Evolutionary conservation across 2,113 vertebrate species (phyloP).

Genomic region (Polyodon spathula): DNA sequence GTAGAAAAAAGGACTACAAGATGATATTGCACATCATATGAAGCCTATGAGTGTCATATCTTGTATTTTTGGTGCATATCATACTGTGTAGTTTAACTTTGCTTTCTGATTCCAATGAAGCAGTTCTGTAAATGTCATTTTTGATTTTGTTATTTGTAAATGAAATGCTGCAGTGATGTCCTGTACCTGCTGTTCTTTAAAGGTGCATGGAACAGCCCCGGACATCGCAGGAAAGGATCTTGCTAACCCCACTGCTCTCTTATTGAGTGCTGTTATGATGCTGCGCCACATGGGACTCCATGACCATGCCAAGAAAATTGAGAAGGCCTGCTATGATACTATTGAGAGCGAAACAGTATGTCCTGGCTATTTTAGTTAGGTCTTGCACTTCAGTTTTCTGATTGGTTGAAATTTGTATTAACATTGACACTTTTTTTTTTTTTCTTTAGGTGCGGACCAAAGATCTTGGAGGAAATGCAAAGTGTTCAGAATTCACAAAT

Average conservation of each 20-base stretch:
- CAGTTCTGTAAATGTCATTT: too few relatives aligned
- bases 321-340: slow-evolving; percentile 77
- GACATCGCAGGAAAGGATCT: slow-evolving; percentile 89
- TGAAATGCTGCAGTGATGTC: too few relatives aligned
- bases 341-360: slow-evolving; percentile 79
- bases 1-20: too few relatives aligned
- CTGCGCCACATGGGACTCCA: slow-evolving; percentile 84
- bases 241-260: slow-evolving; percentile 88
- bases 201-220: slow-evolving; percentile 93
- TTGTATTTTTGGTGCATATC: too few relatives aligned
- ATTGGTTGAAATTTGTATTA: neutral
- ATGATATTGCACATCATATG: too few relatives aligned
- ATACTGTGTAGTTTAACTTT: too few relatives aligned
- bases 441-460: slow-evolving; percentile 69
- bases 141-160: too few relatives aligned
- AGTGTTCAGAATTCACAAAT: slow-evolving; percentile 86
- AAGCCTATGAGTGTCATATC: too few relatives aligned
- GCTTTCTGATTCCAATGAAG: too few relatives aligned
- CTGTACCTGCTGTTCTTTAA: neutral
- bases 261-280: slow-evolving; percentile 93
- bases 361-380: neutral
- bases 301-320: slow-evolving; percentile 63
- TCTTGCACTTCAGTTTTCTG: neutral
- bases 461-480: slow-evolving; percentile 84
- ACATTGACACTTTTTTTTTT: neutral